Evolutionary conservation across 2,113 vertebrate genomes (phyloP), one percentile per base, ranked within the genome.

Genomic region (Saiga tatarica): DNA sequence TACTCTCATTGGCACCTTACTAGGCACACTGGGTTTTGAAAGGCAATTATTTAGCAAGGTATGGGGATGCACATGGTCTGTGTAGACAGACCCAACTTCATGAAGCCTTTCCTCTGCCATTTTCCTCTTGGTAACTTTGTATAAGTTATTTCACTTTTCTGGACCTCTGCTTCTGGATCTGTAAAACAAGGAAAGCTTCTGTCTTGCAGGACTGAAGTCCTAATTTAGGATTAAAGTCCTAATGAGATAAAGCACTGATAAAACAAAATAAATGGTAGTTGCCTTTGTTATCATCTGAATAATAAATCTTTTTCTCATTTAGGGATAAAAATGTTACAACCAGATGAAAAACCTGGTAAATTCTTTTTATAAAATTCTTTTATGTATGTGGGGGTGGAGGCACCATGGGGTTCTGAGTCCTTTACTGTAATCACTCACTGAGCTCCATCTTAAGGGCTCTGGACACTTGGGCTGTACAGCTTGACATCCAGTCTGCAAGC

Each of bases 291-390:
- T 57, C 74, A 50, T 64, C 52, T 97, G 52, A 95, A 76, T 76
- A 76, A 76, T 42, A 95, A 82, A 39, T 67, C 30, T 89, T 14
- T 95, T 94, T 88, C 71, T 96, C 4, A 60, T 93, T 94, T 96
- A 97, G 97, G 91, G 94, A 95, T 94, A 86, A 67, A 96, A 94
- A 85, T 64, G 67, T 1, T 90, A 50, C 81, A 94, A 45, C 52
- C 8, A 6, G 87, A 94, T 94, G 91, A 96, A 97, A 96, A 96
- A 13, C 81, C 62, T 92, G 97, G 97, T 87, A 45, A 67, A 64
- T 87, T 59, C 23, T 91, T 74, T 74, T 39, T 39, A 15, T 42
- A 76, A 76, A 42, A 76, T 76, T 42, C 36, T 42, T 76, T 26
- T 26, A 14, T 76, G 23, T 76, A 14, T 42, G 39, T 64, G 19